A percentile compares a stretch with the other conserved stretches of the same genome.
Evolutionary conservation across 1,140 invertebrate species (phyloP).

Genomic region (Neuroterus valhalla): DNA sequence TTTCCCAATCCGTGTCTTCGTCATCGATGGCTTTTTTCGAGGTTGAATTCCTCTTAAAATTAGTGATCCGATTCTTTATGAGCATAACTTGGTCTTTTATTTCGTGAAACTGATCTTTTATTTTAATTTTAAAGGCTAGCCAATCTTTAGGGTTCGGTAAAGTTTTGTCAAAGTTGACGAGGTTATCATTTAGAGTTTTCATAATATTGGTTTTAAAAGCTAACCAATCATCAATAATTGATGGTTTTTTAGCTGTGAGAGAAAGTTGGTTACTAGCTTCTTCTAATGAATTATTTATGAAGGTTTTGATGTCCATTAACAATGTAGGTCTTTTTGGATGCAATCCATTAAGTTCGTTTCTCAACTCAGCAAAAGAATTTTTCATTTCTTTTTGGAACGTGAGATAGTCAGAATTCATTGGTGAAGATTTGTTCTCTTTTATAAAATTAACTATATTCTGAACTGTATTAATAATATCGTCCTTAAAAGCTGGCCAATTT

Average conservation of each 20-base stretch:
- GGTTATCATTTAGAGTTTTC: conserved; percentile 36
- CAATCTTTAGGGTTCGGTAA: conserved; percentile 22
- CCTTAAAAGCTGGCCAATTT: conserved; percentile 43
- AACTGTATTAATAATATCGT: conserved; percentile 42
- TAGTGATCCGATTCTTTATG: background rate
- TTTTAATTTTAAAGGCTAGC: conserved; percentile 39
- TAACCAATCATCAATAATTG: conserved; percentile 41
- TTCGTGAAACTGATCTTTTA: conserved; percentile 37
- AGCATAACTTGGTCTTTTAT: conserved; percentile 39
- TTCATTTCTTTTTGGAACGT: conserved; percentile 48
- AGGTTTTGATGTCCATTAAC: conserved; percentile 19
- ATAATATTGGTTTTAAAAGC: conserved; percentile 39
- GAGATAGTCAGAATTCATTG: conserved; percentile 36
- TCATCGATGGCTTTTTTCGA: background rate
- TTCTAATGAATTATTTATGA: background rate
- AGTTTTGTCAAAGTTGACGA: conserved; percentile 14
- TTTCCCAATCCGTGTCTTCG: conserved; percentile 39
- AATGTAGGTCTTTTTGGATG: background rate
- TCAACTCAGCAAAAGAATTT: conserved; percentile 46
- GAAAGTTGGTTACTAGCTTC: background rate
- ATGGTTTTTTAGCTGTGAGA: background rate
- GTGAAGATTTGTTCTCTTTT: conserved; percentile 7
- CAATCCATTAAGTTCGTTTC: conserved; percentile 30
- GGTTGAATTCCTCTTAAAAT: conserved; percentile 8
- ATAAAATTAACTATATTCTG: conserved; percentile 31